Evolutionary conservation across 2,797 vertebrate genomes (phyloP).

Genomic region (Malurus leucopterus): DNA sequence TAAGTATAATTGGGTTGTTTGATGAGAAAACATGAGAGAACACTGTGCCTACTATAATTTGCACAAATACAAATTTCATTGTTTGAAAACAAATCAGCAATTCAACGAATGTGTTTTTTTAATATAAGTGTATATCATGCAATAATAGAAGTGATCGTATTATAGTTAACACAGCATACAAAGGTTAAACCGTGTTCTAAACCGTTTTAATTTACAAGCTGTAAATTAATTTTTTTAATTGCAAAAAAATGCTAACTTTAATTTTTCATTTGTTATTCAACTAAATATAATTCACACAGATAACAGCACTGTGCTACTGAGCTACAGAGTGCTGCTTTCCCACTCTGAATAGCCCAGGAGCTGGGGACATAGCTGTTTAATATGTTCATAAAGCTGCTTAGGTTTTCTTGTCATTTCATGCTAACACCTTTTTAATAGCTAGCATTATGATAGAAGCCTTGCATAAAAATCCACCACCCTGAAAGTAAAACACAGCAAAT

Average conservation of each 20-base stretch:
- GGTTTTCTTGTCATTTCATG: slow-evolving; percentile 58
- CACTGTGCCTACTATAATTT: slow-evolving; percentile 49
- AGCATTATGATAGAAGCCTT: slow-evolving; percentile 31
- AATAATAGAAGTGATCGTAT: slow-evolving; percentile 7
- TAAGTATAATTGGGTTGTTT: slow-evolving; percentile 71
- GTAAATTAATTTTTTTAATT: slow-evolving; percentile 23
- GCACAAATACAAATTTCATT: slow-evolving; percentile 57
- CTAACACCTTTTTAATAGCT: slow-evolving; percentile 54
- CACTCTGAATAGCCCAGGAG: not conserved
- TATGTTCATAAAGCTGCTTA: slow-evolving; percentile 56
- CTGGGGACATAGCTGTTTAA: slow-evolving; percentile 18
- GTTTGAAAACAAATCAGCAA: slow-evolving; percentile 58
- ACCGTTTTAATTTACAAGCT: slow-evolving; percentile 1
- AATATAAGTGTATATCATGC: slow-evolving; percentile 27
- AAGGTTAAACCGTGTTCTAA: not conserved
- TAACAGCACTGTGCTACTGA: not conserved
- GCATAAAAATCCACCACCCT: not conserved
- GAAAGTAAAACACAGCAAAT: slow-evolving; percentile 31
- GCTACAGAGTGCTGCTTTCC: not conserved
- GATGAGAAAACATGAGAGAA: slow-evolving; percentile 65
- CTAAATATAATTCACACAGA: not conserved
- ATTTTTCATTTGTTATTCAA: slow-evolving; percentile 9
- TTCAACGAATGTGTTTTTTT: not conserved
- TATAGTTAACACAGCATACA: not conserved
- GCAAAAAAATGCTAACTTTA: not conserved